These are phyloP conservation scores for Macrocentrus cingulum DNA, from an alignment of 1,140 invertebrate genomes.

Conservation along the genomic window DNA sequence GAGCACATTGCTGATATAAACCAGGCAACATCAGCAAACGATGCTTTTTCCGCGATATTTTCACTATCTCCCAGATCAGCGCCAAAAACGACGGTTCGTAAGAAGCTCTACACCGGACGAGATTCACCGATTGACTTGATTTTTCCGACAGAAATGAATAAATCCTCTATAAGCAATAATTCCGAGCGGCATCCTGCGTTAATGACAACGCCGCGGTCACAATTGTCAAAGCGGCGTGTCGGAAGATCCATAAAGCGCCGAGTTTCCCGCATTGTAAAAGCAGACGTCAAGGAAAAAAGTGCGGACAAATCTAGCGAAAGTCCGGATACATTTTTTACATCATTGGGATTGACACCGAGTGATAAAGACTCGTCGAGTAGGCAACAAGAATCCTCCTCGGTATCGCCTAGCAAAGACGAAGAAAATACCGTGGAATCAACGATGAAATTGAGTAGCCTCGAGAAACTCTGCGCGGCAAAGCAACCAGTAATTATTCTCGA, in stretches of 20 bases:
- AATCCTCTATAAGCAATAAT: not conserved
- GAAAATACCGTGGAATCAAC: too few relatives aligned
- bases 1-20: conserved; percentile 13
- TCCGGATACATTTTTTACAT: not conserved
- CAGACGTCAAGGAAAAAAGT: not conserved
- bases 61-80: not conserved
- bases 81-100: conserved; percentile 22
- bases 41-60: not conserved
- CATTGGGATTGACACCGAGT: conserved; percentile 2
- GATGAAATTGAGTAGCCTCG: too few relatives aligned
- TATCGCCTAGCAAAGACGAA: too few relatives aligned
- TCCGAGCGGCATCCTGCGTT: conserved; percentile 37
- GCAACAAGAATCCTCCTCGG: too few relatives aligned
- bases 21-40: not conserved
- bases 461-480: too few relatives aligned
- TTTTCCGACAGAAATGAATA: not conserved
- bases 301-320: too few relatives aligned
- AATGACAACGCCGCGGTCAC: not conserved
- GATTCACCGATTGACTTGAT: conserved; percentile 39
- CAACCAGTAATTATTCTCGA: too few relatives aligned
- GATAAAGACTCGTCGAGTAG: not conserved
- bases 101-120: conserved; percentile 39
- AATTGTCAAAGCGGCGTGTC: too few relatives aligned
- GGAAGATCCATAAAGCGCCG: too few relatives aligned
- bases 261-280: too few relatives aligned